phyloP scores from a whole-genome alignment of 2,797 vertebrate species.

The Danionella dracula region DNA sequence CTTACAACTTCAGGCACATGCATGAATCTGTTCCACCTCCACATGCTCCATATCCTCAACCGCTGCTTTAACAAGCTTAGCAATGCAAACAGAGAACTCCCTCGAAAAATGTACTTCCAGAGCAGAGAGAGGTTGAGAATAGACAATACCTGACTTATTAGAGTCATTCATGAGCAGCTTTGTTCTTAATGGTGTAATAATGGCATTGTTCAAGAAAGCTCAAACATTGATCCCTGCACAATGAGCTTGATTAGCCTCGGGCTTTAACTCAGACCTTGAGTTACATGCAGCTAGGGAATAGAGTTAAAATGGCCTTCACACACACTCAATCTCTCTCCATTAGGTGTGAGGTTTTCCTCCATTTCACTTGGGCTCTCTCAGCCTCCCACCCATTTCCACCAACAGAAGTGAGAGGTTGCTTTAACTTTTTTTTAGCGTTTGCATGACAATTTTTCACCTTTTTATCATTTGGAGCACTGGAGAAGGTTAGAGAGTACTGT shows the following conservation, averaged over 20 bases:
- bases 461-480: not conserved
- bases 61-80: conserved; percentile 25
- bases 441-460: conserved; percentile 3
- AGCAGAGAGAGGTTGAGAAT: not conserved
- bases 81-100: conserved; percentile 14
- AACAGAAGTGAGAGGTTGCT: conserved; percentile 1
- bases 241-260: conserved; percentile 28
- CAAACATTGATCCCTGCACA: conserved; percentile 24
- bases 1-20: conserved; percentile 16
- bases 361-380: too few species aligned
- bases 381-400: not conserved
- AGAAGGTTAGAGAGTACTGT: not conserved
- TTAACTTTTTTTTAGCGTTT: conserved; percentile 21
- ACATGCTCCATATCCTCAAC: conserved; percentile 24
- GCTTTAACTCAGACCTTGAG: conserved; percentile 17
- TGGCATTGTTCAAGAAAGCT: not conserved
- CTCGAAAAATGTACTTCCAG: conserved; percentile 10
- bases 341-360: conserved; percentile 1
- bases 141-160: not conserved
- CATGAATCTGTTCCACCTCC: conserved; percentile 35
- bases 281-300: conserved; percentile 3
- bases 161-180: not conserved
- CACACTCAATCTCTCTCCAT: not conserved
- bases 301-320: not conserved
- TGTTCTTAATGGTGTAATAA: conserved; percentile 19